Evolutionary conservation across 2,113 vertebrate species (phyloP), one percentile per base, ranked within the genome.

Genomic region (Neogobius melanostomus): DNA sequence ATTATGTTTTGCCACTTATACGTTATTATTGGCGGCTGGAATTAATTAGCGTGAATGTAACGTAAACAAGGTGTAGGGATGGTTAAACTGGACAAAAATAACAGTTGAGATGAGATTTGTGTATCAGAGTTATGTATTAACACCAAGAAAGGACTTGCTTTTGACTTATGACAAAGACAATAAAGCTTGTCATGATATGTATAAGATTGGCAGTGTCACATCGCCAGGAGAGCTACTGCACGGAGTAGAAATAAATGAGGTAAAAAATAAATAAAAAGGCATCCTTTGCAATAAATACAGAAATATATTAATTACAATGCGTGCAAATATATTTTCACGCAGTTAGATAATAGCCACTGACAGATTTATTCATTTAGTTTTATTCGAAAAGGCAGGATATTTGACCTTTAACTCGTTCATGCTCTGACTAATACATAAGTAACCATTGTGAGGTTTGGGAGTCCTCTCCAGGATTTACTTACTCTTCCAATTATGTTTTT

Each of bases 1-100:
- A 74, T 87, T 85, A 81, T 79, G 84, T 81, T 85, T 83, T 80
- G 80, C 85, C 81, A 78, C 84, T 91, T 85, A 80, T 82, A 68
- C 81, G 73, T 86, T 79, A 83, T 88, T 83, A 87, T 85, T 73
- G 52, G 50, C 75, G 82, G 77, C 69, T 77, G 68, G 72, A 86
- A 88, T 89, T 87, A 88, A 91, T 91, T 84, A 87, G 53, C 54
- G 9, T 16, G 48, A 61, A 61, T 74, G 48, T 48, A 68, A 43
- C 68, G 74, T 77, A 74, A 80, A 77, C 64, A 66, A 48, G 78
- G 64, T 8, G 53, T 10, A 69, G 50, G 0, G 11, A 66, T 68
- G 42, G 66, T 43, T 36, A 14, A 66, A 59, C 49, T 36, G 4
- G 28, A 36, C 65, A 43, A 56, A 28, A 28, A 45, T 65, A n/a